phyloP scores from a whole-genome alignment of 1,140 invertebrate species.

The Bombus picipes region DNA sequence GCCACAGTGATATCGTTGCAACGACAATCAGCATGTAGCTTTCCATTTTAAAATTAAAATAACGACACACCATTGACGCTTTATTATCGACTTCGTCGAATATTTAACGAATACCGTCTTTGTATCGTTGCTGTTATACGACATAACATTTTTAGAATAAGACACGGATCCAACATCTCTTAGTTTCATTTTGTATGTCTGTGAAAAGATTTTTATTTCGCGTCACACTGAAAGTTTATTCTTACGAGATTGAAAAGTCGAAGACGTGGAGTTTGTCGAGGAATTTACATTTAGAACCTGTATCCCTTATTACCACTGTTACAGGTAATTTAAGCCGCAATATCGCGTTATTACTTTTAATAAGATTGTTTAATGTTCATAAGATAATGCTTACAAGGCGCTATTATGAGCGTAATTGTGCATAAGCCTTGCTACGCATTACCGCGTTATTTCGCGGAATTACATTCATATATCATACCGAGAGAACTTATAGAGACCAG shows the following conservation, averaged over 20 bases:
- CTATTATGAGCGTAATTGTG: constrained; percentile 16
- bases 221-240: neutral
- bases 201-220: neutral
- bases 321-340: constrained; percentile 19
- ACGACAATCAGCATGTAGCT: neutral
- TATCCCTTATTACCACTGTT: constrained; percentile 1
- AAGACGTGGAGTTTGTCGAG: neutral
- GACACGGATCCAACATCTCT: neutral
- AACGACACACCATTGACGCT: too few relatives aligned
- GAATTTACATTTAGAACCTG: constrained; percentile 1
- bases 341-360: constrained; percentile 17
- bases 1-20: neutral
- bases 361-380: constrained; percentile 30
- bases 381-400: constrained; percentile 27
- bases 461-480: constrained; percentile 15
- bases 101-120: neutral
- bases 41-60: neutral
- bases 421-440: neutral
- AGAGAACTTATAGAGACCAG: constrained; percentile 9
- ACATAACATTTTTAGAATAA: neutral
- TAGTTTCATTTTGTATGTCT: neutral
- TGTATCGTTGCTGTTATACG: neutral
- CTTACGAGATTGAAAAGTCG: neutral
- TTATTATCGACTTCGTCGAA: neutral
- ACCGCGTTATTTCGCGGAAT: constrained; percentile 14